Conservation (phyloP, 2,797 vertebrate species). For the Pangasius djambal region DNA sequence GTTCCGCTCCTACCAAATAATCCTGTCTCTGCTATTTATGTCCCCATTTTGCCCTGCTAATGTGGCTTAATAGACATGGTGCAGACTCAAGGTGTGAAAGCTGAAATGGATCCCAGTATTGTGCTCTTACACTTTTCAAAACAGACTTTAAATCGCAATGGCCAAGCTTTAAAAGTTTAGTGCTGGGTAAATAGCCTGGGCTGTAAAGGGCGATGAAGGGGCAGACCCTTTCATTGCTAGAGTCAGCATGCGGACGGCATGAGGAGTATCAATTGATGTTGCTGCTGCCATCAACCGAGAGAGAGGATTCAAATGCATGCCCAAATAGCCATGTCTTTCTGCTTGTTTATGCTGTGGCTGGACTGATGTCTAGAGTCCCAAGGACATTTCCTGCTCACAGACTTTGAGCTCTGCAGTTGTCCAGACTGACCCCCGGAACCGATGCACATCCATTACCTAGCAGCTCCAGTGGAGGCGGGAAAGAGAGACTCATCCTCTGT, state of each 20-base stretch:
- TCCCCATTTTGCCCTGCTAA: slow-evolving; percentile 25
- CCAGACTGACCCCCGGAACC: slow-evolving; percentile 40
- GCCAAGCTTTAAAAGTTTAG: slow-evolving; percentile 48
- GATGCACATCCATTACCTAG: slow-evolving; percentile 49
- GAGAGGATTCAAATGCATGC: slow-evolving; percentile 41
- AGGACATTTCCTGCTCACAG: slow-evolving; percentile 55
- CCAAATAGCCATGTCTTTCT: slow-evolving; percentile 47
- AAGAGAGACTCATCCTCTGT: slow-evolving; percentile 39
- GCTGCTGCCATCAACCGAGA: slow-evolving; percentile 39
- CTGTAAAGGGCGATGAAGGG: slow-evolving; percentile 33
- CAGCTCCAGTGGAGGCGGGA: slow-evolving; percentile 36
- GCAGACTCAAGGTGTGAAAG: slow-evolving; percentile 26
- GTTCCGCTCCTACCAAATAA: slow-evolving; percentile 14
- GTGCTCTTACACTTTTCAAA: not conserved
- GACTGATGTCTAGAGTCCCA: slow-evolving; percentile 56
- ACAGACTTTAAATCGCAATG: slow-evolving; percentile 39
- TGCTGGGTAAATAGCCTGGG: slow-evolving; percentile 19
- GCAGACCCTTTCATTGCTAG: not conserved
- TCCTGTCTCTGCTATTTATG: slow-evolving; percentile 33
- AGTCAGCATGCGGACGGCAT: slow-evolving; percentile 55
- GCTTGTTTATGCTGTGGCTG: slow-evolving; percentile 52
- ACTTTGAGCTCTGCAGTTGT: slow-evolving; percentile 45
- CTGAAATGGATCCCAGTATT: not conserved
- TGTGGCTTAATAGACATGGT: slow-evolving; percentile 30
- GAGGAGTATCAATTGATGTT: slow-evolving; percentile 42